phyloP scores from a whole-genome alignment of 1,140 invertebrate genomes.

The Pachyrhynchus sulphureomaculatus region DNA sequence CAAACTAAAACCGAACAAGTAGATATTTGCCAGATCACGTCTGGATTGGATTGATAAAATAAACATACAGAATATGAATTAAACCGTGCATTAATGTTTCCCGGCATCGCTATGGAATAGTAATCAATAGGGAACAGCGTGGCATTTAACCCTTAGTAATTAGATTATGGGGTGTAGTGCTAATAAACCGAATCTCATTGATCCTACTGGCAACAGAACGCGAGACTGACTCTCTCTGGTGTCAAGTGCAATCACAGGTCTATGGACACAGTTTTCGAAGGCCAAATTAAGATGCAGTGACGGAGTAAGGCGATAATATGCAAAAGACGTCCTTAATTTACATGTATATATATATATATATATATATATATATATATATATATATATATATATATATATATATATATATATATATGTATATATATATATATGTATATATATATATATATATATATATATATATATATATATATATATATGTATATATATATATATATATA shows the following conservation, averaged over 20 bases:
- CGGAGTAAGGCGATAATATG: too few species aligned
- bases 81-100: slow-evolving; percentile 24
- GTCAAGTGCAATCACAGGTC: slow-evolving; percentile 9
- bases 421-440: too few species aligned
- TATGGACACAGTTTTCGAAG: not conserved
- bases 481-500: too few species aligned
- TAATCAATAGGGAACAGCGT: slow-evolving; percentile 25
- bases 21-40: slow-evolving; percentile 11
- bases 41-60: slow-evolving; percentile 3
- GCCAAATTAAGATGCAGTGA: not conserved
- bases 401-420: too few species aligned
- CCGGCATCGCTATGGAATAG: slow-evolving; percentile 22
- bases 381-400: too few species aligned
- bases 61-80: slow-evolving; percentile 20
- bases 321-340: too few species aligned
- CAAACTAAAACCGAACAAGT: not conserved
- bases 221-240: slow-evolving; percentile 6
- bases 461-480: too few species aligned
- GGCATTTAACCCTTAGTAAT: slow-evolving; percentile 31
- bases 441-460: too few species aligned
- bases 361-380: too few species aligned
- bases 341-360: too few species aligned
- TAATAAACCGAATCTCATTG: slow-evolving; percentile 31
- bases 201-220: slow-evolving; percentile 20
- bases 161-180: slow-evolving; percentile 29